Conservation (phyloP, 2,113 vertebrate species). For the Lanius ludovicianus region DNA sequence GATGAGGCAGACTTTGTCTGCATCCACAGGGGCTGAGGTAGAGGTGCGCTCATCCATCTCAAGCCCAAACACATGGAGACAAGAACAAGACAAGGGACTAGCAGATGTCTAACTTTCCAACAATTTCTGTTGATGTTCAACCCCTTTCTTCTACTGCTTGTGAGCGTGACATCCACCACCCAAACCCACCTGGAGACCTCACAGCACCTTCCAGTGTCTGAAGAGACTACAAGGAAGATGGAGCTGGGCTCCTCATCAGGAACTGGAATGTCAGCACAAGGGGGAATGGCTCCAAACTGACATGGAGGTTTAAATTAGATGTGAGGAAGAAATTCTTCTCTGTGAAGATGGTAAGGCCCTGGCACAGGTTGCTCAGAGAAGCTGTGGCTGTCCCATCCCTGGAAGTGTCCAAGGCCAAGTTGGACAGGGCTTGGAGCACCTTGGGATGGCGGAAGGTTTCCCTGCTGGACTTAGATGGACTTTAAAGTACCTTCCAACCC, state of each 20-base stretch:
- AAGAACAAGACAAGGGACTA: neutral
- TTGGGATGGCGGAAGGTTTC: neutral
- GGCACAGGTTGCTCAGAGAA: neutral
- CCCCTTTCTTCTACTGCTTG: neutral
- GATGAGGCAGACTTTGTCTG: neutral
- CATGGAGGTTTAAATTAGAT: neutral
- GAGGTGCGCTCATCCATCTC: neutral
- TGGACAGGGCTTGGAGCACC: neutral
- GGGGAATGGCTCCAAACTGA: neutral
- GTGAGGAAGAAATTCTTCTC: neutral
- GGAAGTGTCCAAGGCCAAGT: neutral
- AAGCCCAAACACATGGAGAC: neutral
- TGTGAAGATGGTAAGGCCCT: neutral
- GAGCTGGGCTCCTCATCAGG: neutral
- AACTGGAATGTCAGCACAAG: neutral
- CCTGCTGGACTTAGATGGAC: neutral
- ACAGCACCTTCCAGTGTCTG: neutral
- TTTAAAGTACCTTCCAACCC: neutral
- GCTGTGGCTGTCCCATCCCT: neutral
- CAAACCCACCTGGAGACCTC: neutral
- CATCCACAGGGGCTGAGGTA: rapidly evolving
- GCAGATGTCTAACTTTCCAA: neutral
- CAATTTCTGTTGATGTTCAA: neutral
- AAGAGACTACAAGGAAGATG: neutral
- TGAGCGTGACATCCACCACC: rapidly evolving